Evolutionary conservation across 2,113 vertebrate species (phyloP).

Genomic region (Fregata magnificens): DNA sequence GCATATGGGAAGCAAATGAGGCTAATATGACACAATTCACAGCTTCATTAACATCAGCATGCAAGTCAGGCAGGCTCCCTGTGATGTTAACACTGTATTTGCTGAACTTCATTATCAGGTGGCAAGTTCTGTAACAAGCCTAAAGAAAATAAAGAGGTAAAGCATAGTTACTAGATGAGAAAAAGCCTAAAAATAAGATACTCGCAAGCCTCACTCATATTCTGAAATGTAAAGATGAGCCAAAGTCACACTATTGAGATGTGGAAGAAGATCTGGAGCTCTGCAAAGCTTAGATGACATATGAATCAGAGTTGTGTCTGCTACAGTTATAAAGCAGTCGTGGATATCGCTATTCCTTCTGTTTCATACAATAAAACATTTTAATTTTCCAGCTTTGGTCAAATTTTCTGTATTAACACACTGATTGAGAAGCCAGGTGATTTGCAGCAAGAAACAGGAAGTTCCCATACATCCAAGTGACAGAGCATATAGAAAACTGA

Average conservation of each 20-base stretch:
- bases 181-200: neutral
- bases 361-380: neutral
- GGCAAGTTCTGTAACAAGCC: neutral
- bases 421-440: neutral
- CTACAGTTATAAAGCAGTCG: neutral
- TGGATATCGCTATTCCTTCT: neutral
- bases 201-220: neutral
- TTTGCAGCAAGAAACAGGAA: neutral
- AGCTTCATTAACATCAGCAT: constrained; percentile 37
- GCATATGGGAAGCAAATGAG: constrained; percentile 49
- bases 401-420: neutral
- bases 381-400: neutral
- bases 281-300: neutral
- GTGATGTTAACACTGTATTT: neutral
- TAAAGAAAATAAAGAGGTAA: neutral
- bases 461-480: neutral
- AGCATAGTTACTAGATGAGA: neutral
- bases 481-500: neutral
- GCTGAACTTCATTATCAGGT: neutral
- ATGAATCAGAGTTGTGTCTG: neutral
- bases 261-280: neutral
- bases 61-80: neutral
- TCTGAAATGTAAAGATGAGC: neutral
- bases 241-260: neutral
- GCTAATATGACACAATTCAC: constrained; percentile 41